Percentiles rank a stretch among this genome's conserved stretches.
phyloP scores from a whole-genome alignment of 2,888 invertebrate genomes.

The Netelia virgata region DNA sequence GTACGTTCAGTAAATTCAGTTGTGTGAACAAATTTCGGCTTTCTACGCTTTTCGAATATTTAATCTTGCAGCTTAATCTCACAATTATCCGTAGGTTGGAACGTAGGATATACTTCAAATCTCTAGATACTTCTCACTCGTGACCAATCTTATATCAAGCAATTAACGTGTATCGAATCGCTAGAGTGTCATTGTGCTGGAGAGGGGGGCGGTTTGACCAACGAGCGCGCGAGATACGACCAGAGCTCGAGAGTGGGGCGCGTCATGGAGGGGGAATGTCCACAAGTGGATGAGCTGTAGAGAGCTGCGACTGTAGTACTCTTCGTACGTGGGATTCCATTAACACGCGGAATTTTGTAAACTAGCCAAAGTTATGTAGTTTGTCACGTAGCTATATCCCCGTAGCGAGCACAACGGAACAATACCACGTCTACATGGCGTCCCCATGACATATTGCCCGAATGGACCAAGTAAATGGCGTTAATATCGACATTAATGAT shows the following conservation, averaged over 20 bases:
- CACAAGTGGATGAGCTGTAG: background rate
- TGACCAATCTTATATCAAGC: too few species aligned
- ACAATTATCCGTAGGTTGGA: too few species aligned
- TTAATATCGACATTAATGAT: slow-evolving; percentile 61
- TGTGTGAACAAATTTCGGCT: too few species aligned
- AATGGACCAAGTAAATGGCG: slow-evolving; percentile 41
- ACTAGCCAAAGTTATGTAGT: slow-evolving; percentile 32
- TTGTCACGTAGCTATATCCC: background rate
- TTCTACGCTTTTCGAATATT: too few species aligned
- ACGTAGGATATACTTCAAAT: too few species aligned
- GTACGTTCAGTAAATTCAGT: too few species aligned
- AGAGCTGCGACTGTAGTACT: slow-evolving; percentile 2
- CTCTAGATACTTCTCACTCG: too few species aligned
- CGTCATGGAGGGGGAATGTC: background rate
- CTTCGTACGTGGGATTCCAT: slow-evolving; percentile 9
- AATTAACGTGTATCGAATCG: too few species aligned
- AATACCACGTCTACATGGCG: slow-evolving; percentile 1
- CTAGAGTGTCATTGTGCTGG: background rate
- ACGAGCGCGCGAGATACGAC: background rate
- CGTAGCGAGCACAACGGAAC: slow-evolving; percentile 16
- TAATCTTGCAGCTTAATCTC: too few species aligned
- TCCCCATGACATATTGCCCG: slow-evolving; percentile 19
- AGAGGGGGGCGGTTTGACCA: background rate
- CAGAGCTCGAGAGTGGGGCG: background rate
- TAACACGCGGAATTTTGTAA: slow-evolving; percentile 22